These are phyloP conservation scores for Miichthys miiuy DNA, from an alignment of 2,797 vertebrate genomes.

Conservation along the genomic window DNA sequence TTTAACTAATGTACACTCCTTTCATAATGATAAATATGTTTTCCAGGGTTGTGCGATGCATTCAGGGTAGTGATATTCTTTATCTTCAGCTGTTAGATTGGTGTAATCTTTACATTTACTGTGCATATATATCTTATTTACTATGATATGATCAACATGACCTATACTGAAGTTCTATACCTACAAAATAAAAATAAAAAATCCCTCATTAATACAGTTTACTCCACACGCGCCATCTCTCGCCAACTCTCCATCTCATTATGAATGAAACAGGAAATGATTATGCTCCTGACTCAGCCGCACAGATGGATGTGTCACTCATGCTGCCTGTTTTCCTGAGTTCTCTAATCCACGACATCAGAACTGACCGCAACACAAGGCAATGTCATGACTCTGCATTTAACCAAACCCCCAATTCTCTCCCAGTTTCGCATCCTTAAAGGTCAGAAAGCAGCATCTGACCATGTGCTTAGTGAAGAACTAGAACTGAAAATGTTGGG, in stretches of 20 bases:
- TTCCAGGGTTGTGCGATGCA: constrained; percentile 36
- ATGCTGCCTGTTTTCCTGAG: constrained; percentile 63
- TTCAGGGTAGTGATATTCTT: constrained; percentile 39
- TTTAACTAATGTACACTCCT: constrained; percentile 19
- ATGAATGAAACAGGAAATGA: constrained; percentile 45
- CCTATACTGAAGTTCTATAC: constrained; percentile 5
- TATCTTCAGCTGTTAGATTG: constrained; percentile 28
- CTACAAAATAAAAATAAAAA: constrained; percentile 1
- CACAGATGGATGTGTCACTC: constrained; percentile 37
- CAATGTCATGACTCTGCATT: constrained; percentile 38
- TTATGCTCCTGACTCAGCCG: constrained; percentile 32
- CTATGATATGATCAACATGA: constrained; percentile 35
- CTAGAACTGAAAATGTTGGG: constrained; percentile 25
- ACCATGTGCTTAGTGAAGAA: constrained; percentile 42
- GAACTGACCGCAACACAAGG: constrained; percentile 54
- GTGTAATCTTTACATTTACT: constrained; percentile 26
- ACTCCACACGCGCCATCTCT: neutral
- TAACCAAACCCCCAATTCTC: neutral
- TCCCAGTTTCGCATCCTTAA: constrained; percentile 24
- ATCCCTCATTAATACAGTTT: constrained; percentile 25
- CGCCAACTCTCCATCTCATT: constrained; percentile 16
- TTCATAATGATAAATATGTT: constrained; percentile 38
- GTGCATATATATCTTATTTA: constrained; percentile 37
- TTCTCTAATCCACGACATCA: constrained; percentile 48
- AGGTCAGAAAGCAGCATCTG: constrained; percentile 32